Conservation (phyloP, 2,797 vertebrate species). For the Xenops minutus region DNA sequence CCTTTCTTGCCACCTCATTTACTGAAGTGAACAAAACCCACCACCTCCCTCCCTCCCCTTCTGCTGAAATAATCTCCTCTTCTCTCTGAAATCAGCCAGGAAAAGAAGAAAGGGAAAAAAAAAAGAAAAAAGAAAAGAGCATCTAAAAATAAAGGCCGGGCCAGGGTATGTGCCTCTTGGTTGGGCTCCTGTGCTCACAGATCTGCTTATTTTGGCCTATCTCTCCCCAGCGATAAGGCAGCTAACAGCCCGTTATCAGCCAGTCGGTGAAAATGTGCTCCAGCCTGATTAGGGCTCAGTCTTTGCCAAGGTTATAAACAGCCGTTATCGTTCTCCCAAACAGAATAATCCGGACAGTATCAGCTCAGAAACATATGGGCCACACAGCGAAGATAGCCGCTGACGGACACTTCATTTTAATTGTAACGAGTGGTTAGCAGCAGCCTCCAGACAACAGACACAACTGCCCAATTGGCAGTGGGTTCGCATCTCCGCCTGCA, state of each 20-base stretch:
- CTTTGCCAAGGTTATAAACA: constrained; percentile 99
- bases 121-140: constrained; percentile 21
- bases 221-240: constrained; percentile 89
- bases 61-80: constrained; percentile 59
- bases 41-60: constrained; percentile 39
- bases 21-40: constrained; percentile 20
- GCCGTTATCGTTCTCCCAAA: constrained; percentile 94
- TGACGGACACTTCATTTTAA: constrained; percentile 95
- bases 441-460: constrained; percentile 76
- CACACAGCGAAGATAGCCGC: constrained; percentile 93
- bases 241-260: constrained; percentile 96
- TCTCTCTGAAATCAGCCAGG: constrained; percentile 48
- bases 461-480: constrained; percentile 75
- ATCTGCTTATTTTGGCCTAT: constrained; percentile 86
- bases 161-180: constrained; percentile 76
- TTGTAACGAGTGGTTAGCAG: constrained; percentile 88
- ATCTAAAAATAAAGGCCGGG: constrained; percentile 79
- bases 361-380: constrained; percentile 97
- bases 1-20: constrained; percentile 42
- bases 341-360: constrained; percentile 96
- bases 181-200: constrained; percentile 79
- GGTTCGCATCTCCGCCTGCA: constrained; percentile 20
- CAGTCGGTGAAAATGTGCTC: constrained; percentile 96
- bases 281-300: constrained; percentile 97
- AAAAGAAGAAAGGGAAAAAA: not conserved